These are phyloP conservation scores for Melanotaenia trifasciata DNA, from an alignment of 2,797 vertebrate genomes.

Conservation along the genomic window DNA sequence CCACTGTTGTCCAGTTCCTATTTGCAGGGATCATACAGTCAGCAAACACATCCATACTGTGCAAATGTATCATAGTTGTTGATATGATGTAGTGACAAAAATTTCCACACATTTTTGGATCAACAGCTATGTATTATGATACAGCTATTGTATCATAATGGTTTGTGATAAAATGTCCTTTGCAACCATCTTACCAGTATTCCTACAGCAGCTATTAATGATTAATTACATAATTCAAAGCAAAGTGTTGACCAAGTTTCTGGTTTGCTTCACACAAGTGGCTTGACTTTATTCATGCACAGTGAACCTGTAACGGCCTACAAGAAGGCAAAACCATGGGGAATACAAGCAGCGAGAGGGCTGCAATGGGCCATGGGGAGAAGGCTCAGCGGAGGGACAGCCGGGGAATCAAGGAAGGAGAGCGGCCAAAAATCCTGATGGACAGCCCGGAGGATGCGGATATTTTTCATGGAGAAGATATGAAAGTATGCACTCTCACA, in stretches of 20 bases:
- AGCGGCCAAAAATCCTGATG: conserved; percentile 96
- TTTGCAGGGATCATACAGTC: neutral
- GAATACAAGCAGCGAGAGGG: conserved; percentile 96
- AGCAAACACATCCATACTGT: neutral
- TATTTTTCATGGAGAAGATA: conserved; percentile 92
- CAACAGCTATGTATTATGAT: neutral
- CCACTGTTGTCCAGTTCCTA: neutral
- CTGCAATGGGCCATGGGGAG: conserved; percentile 89
- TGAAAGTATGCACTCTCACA: conserved; percentile 84
- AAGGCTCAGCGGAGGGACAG: conserved; percentile 90
- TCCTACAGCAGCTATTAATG: conserved; percentile 3
- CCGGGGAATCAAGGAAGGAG: conserved; percentile 90
- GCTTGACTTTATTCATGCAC: conserved; percentile 23
- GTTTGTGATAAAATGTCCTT: neutral
- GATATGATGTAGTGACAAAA: neutral
- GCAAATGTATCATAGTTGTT: neutral
- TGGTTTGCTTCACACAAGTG: conserved; percentile 6
- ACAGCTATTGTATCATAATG: neutral
- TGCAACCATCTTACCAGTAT: neutral
- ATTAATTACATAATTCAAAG: conserved; percentile 14
- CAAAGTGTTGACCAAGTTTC: conserved; percentile 2
- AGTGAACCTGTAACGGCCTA: conserved; percentile 52
- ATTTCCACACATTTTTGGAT: neutral
- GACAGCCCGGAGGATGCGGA: conserved; percentile 97
- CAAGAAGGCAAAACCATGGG: conserved; percentile 85